Evolutionary conservation across 2,888 invertebrate species (phyloP).

Genomic region (Drosophila neutralis): DNA sequence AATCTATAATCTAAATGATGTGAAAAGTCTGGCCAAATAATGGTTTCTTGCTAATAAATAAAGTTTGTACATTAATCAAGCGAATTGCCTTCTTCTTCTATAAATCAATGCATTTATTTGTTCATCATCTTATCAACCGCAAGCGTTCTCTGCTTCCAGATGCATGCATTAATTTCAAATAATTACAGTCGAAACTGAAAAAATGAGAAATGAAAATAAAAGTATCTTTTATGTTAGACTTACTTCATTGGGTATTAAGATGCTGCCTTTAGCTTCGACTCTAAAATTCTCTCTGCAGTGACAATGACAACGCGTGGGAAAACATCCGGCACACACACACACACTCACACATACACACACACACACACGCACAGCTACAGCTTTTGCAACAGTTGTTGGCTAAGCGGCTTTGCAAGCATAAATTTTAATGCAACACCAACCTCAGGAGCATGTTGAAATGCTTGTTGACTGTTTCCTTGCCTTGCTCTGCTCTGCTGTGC

Average conservation of each 20-base stretch:
- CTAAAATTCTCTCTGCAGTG: slow-evolving; percentile 10
- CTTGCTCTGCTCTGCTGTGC: background rate
- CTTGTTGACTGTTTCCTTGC: slow-evolving; percentile 31
- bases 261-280: slow-evolving; percentile 1
- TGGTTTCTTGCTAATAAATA: background rate
- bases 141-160: background rate
- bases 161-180: background rate
- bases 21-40: background rate
- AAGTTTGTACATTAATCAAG: background rate
- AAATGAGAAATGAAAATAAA: background rate
- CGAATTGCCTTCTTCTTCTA: background rate
- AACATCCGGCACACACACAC: slow-evolving; percentile 1
- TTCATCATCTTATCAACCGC: background rate
- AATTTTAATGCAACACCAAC: slow-evolving; percentile 54
- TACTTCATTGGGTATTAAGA: slow-evolving; percentile 7
- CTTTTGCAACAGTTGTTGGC: slow-evolving; percentile 43
- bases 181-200: background rate
- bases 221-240: background rate
- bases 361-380: slow-evolving; percentile 17
- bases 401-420: slow-evolving; percentile 56
- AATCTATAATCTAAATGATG: background rate
- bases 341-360: background rate
- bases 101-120: background rate
- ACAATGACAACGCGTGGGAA: slow-evolving; percentile 10
- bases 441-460: slow-evolving; percentile 31